phyloP scores from a whole-genome alignment of 35 echinoderm and acorn worm species.

The Heliocidaris tuberculata region DNA sequence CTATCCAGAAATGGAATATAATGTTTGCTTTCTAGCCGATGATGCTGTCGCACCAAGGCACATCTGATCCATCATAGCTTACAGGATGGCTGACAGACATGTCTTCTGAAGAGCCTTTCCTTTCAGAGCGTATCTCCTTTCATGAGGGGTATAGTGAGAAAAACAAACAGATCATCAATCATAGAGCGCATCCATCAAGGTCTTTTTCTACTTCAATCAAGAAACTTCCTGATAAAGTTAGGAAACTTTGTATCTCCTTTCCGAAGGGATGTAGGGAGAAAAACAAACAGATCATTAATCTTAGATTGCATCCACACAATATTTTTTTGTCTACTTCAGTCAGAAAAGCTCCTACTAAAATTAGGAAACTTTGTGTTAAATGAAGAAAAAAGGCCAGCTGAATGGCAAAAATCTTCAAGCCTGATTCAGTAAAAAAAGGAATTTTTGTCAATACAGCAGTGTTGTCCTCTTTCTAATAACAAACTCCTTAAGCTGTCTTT shows the following conservation, averaged over 20 bases:
- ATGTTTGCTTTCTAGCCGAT: neutral
- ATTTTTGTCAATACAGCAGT: too few relatives aligned
- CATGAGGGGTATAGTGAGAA: neutral
- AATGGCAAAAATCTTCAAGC: too few relatives aligned
- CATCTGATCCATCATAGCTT: neutral
- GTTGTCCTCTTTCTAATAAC: too few relatives aligned
- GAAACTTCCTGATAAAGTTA: too few relatives aligned
- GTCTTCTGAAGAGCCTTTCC: neutral
- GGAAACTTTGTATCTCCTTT: neutral
- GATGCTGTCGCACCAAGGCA: neutral
- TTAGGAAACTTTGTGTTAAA: too few relatives aligned
- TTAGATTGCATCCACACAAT: neutral
- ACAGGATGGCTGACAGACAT: neutral
- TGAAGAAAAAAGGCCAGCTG: too few relatives aligned
- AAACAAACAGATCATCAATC: neutral
- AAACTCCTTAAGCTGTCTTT: too few relatives aligned
- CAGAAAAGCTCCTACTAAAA: too few relatives aligned
- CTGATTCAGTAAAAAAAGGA: too few relatives aligned
- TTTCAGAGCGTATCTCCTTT: neutral
- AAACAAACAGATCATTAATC: neutral
- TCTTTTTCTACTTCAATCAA: too few relatives aligned
- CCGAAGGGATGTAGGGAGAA: neutral
- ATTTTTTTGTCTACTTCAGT: too few relatives aligned
- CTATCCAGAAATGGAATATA: neutral
- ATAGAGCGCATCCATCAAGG: neutral